Evolutionary conservation across 1,140 invertebrate species (phyloP).

Genomic region (Mylabris phalerata): DNA sequence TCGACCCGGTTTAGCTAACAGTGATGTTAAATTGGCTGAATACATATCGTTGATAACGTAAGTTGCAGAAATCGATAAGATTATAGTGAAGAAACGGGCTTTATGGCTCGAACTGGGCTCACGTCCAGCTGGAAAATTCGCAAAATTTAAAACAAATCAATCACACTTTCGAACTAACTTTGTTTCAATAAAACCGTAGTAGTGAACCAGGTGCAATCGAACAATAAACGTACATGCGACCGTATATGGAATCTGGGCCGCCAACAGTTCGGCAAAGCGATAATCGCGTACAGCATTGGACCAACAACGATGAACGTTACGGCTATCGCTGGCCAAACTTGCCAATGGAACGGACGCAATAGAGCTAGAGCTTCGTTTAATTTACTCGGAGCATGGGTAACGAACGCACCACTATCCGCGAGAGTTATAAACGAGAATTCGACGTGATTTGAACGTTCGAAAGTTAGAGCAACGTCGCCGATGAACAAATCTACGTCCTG

Average conservation of each 20-base stretch:
- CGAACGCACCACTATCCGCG: conserved; percentile 62
- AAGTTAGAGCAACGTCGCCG: conserved; percentile 61
- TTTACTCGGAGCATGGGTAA: conserved; percentile 59
- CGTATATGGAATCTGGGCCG: conserved; percentile 34
- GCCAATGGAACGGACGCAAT: conserved; percentile 59
- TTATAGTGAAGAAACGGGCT: conserved; percentile 53
- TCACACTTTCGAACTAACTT: conserved; percentile 43
- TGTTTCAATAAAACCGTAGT: conserved; percentile 58
- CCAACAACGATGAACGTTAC: conserved; percentile 49
- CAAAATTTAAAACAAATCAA: neutral
- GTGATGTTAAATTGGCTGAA: conserved; percentile 62
- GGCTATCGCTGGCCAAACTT: conserved; percentile 55
- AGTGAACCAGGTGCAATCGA: conserved; percentile 60
- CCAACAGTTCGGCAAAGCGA: conserved; percentile 49
- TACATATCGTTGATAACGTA: conserved; percentile 68
- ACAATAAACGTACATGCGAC: conserved; percentile 47
- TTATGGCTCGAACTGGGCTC: conserved; percentile 52
- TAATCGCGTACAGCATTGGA: conserved; percentile 50
- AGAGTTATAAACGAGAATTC: conserved; percentile 66
- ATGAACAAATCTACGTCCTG: conserved; percentile 63
- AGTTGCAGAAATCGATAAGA: conserved; percentile 58
- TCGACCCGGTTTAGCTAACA: conserved; percentile 55
- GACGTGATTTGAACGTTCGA: conserved; percentile 56
- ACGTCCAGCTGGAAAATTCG: conserved; percentile 42
- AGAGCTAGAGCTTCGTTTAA: conserved; percentile 63